Evolutionary conservation across 2,113 vertebrate genomes (phyloP), one percentile per base, ranked within the genome.

Genomic region (Dendropsophus ebraccatus): DNA sequence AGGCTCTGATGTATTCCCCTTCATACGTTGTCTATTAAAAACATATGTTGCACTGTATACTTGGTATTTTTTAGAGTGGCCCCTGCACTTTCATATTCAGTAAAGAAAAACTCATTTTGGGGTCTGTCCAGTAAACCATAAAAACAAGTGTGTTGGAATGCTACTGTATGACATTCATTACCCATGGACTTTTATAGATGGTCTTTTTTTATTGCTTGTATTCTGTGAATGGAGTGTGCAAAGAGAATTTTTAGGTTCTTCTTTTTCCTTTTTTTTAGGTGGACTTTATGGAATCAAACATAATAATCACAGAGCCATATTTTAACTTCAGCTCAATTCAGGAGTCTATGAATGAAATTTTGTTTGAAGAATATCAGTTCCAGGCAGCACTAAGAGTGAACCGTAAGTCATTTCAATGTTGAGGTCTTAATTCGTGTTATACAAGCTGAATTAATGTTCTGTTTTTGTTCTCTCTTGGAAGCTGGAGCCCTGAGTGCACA

Each of bases 341-440:
- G 91, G 98, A 99, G 87, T 99, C 98, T 21, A 99, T 99, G 98
- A 99, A 98, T 90, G 98, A 99, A 95, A 99, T 99, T 85, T 91
- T 99, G 6, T 99, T 99, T 92, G 98, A 99, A 92, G 98, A 99
- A 90, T 99, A 99, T 88, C 98, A 99, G 4, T 99, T 99, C 91
- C 98, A 99, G 91, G 96, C 97, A 14, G 97, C 95, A 76, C 95
- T 99, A 82, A 91, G 98, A 90, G 96, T 95, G 82, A 98, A 99
- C 78, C 93, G 98, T 98, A 85, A 94, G 94, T 94, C 30, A 52
- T 50, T 52, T 0, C n/a, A 49, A 1, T 49, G 12, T 49, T 49
- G 3, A 41, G 41, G 50, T 83, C n/a, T 79, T n/a, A n/a, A n/a
- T 77, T 88, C 74, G 9, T 84, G 1, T 56, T 3, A 52, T 52